A percentile compares a stretch with the other conserved stretches of the same genome.
phyloP scores from a whole-genome alignment of 2,797 vertebrate species.

The Dryobates pubescens region DNA sequence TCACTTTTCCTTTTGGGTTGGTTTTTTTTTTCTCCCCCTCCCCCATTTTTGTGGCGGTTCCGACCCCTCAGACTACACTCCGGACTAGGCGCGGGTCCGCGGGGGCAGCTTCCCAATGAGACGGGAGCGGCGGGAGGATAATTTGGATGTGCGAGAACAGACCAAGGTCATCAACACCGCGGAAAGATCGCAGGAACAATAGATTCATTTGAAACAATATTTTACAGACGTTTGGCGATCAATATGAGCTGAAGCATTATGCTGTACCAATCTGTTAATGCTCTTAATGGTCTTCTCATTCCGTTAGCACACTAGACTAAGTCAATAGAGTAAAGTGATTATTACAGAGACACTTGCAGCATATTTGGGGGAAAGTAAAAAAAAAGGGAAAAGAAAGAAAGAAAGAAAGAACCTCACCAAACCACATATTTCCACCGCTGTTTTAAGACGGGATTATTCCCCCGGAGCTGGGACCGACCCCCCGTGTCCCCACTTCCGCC shows the following conservation, averaged over 20 bases:
- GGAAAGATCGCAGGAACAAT: conserved; percentile 81
- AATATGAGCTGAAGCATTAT: conserved; percentile 90
- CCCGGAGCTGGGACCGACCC: neutral
- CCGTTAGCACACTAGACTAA: conserved; percentile 81
- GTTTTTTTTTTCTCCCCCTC: fast-evolving
- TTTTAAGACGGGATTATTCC: neutral
- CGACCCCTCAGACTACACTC: neutral
- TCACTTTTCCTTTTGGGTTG: neutral
- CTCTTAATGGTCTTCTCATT: conserved; percentile 89
- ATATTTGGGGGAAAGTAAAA: neutral
- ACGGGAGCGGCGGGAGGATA: conserved; percentile 81
- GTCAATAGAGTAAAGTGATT: conserved; percentile 88
- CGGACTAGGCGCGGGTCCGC: neutral
- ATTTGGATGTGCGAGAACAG: conserved; percentile 79
- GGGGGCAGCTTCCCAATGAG: conserved; percentile 27
- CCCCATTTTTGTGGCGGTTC: neutral
- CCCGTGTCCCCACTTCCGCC: neutral
- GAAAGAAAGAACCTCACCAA: neutral
- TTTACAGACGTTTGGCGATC: conserved; percentile 90
- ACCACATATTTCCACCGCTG: neutral
- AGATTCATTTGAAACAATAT: conserved; percentile 90
- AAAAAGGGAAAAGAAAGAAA: neutral
- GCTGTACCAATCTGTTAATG: conserved; percentile 91
- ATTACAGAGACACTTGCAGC: conserved; percentile 82
- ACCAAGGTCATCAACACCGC: conserved; percentile 88